Evolutionary conservation across 2,888 invertebrate species (phyloP).

Genomic region (Exephanes ischioxanthus): DNA sequence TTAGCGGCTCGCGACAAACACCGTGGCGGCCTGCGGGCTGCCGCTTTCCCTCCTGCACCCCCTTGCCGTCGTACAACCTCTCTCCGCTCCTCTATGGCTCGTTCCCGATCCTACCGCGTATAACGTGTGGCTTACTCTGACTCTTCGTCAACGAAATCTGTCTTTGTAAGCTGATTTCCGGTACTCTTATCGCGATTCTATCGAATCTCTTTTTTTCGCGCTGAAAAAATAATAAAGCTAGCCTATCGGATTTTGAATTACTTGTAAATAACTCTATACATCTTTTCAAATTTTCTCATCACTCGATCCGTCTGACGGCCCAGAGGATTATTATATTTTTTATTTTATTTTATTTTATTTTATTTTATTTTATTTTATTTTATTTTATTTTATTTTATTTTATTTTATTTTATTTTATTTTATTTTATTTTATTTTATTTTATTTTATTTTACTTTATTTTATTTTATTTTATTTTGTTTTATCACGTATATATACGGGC

Average conservation of each 20-base stretch:
- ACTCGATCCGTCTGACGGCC: too few relatives aligned
- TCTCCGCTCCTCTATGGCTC: conserved; percentile 30
- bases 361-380: too few relatives aligned
- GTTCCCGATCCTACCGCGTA: conserved; percentile 29
- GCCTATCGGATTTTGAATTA: too few relatives aligned
- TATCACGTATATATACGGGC: too few relatives aligned
- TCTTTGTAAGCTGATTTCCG: conserved; percentile 52
- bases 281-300: too few relatives aligned
- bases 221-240: not conserved
- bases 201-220: conserved; percentile 24
- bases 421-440: too few relatives aligned
- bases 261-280: not conserved
- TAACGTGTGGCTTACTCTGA: conserved; percentile 31
- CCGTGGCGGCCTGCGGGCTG: conserved; percentile 71
- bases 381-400: too few relatives aligned
- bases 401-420: too few relatives aligned
- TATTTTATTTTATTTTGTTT: too few relatives aligned
- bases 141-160: conserved; percentile 21
- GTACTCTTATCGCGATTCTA: conserved; percentile 45
- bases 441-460: too few relatives aligned
- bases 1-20: conserved; percentile 85
- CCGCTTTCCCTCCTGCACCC: conserved; percentile 30
- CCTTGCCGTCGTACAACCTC: conserved; percentile 34
- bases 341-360: too few relatives aligned
- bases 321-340: too few relatives aligned